Evolutionary conservation across 2,888 invertebrate species (phyloP).

Genomic region (Lycophotia porphyrea): DNA sequence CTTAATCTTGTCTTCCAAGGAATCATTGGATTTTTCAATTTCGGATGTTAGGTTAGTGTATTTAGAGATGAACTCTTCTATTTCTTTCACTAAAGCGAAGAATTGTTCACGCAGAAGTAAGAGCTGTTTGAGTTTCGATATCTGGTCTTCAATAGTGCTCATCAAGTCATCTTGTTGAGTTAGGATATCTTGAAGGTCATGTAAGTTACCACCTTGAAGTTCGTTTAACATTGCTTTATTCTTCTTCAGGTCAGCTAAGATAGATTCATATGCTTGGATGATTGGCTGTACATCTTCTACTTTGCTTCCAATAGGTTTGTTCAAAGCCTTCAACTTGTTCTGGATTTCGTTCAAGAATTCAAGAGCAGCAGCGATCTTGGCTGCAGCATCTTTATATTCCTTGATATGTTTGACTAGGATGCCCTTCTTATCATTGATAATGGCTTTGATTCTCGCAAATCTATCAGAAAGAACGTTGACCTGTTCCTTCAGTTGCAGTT

Average conservation of each 20-base stretch:
- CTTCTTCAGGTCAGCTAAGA: constrained; percentile 94
- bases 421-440: constrained; percentile 94
- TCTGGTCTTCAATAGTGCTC: constrained; percentile 95
- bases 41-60: constrained; percentile 96
- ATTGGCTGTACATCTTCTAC: constrained; percentile 97
- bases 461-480: constrained; percentile 94
- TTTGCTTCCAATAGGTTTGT: constrained; percentile 96
- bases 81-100: constrained; percentile 95
- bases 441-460: constrained; percentile 93
- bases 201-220: constrained; percentile 93
- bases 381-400: constrained; percentile 95
- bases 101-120: constrained; percentile 96
- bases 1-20: constrained; percentile 96
- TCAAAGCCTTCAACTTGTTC: constrained; percentile 94
- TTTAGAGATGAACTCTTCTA: constrained; percentile 96
- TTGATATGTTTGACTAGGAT: constrained; percentile 94
- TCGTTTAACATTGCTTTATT: constrained; percentile 94
- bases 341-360: constrained; percentile 95
- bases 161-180: constrained; percentile 96
- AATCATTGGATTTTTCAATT: constrained; percentile 95
- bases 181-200: constrained; percentile 94
- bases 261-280: constrained; percentile 94
- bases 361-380: constrained; percentile 94
- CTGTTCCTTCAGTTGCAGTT: constrained; percentile 95
- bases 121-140: constrained; percentile 94